Evolutionary conservation across 2,797 vertebrate genomes (phyloP).

Genomic region (Crocidura indochinensis): DNA sequence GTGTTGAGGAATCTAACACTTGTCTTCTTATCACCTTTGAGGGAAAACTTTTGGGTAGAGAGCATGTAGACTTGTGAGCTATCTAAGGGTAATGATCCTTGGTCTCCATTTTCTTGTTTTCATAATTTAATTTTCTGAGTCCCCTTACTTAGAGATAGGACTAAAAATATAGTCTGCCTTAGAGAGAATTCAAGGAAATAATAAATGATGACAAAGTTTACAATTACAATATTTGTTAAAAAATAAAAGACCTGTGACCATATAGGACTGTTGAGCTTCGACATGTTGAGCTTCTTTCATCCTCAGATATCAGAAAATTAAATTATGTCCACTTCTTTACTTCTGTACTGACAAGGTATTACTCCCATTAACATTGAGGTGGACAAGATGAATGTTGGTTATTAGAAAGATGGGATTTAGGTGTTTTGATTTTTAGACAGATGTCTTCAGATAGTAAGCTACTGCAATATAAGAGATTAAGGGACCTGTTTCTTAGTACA

Average conservation of each 20-base stretch:
- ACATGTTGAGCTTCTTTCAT: background rate
- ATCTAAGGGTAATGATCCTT: slow-evolving; percentile 10
- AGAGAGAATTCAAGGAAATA: slow-evolving; percentile 26
- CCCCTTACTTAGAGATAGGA: background rate
- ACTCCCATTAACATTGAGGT: background rate
- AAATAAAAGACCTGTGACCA: background rate
- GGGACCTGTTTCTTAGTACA: slow-evolving; percentile 56
- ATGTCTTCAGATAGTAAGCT: slow-evolving; percentile 49
- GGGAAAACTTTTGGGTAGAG: slow-evolving; percentile 13
- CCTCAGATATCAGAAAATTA: background rate
- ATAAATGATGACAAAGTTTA: slow-evolving; percentile 2
- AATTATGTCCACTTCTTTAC: background rate
- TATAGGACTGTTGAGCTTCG: background rate
- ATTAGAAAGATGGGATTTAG: slow-evolving; percentile 46
- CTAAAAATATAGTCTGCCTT: slow-evolving; percentile 31
- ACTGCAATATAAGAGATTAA: slow-evolving; percentile 34
- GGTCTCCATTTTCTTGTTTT: slow-evolving; percentile 45
- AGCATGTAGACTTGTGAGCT: background rate
- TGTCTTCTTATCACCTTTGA: slow-evolving; percentile 51
- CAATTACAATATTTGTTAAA: slow-evolving; percentile 5
- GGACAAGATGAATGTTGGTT: slow-evolving; percentile 41
- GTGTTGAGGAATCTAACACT: slow-evolving; percentile 25
- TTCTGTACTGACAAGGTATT: background rate
- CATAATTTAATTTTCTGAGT: slow-evolving; percentile 20
- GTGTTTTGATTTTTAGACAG: slow-evolving; percentile 51